phyloP scores from a whole-genome alignment of 2,113 vertebrate species.

The Odocoileus hemionus region DNA sequence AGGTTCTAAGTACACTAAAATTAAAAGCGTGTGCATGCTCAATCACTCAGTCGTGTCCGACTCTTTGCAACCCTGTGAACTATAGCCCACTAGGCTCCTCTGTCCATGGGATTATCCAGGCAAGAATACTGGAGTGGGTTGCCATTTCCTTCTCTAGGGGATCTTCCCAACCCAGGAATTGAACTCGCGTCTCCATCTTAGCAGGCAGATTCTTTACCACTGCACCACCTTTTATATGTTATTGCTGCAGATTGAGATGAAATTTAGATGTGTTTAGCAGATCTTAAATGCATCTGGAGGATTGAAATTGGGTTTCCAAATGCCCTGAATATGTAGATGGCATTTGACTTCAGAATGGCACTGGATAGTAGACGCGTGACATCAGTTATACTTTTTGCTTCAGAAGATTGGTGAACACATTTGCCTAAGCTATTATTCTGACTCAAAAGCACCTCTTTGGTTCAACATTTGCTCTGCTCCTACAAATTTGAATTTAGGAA shows the following conservation, averaged over 20 bases:
- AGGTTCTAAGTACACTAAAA: neutral
- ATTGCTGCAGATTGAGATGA: neutral
- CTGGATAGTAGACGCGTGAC: neutral
- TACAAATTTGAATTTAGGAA: constrained; percentile 10
- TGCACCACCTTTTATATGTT: neutral
- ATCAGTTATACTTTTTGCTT: neutral
- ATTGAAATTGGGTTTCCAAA: neutral
- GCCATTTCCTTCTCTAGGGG: neutral
- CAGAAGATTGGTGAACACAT: neutral
- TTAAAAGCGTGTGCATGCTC: neutral
- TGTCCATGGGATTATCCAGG: neutral
- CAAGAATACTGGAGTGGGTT: neutral
- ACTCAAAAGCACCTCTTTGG: neutral
- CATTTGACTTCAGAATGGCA: neutral
- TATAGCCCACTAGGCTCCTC: neutral
- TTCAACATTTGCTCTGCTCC: neutral
- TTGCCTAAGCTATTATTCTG: neutral
- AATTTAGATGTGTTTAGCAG: neutral
- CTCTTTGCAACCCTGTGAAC: neutral
- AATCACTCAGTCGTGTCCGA: neutral
- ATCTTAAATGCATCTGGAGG: neutral
- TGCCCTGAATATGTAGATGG: neutral
- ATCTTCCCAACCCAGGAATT: neutral
- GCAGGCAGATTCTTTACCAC: neutral
- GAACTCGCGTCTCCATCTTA: rapidly evolving